A percentile compares a stretch with the other conserved stretches of the same genome.
These are phyloP conservation scores for Acrobeloides nanus DNA, from an alignment of 2,888 invertebrate genomes.

Conservation along the genomic window DNA sequence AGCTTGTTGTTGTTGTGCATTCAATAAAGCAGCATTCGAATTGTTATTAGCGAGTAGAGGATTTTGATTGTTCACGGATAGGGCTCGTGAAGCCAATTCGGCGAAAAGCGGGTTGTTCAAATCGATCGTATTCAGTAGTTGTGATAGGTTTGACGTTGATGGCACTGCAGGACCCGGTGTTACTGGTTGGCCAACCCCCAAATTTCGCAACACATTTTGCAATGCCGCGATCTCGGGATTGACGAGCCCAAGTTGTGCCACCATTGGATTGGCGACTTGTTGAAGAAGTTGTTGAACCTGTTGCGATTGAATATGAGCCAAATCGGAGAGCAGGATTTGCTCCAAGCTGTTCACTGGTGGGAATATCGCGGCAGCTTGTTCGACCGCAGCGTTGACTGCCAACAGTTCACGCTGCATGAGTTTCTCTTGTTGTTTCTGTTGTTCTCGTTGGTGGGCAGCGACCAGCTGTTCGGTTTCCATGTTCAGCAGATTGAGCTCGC, in stretches of 20 bases:
- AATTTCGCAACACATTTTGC: too few relatives aligned
- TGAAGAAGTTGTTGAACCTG: too few relatives aligned
- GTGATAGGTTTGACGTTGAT: neutral
- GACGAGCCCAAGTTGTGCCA: too few relatives aligned
- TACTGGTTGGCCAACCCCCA: too few relatives aligned
- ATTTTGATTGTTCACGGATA: neutral
- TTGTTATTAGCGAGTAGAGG: too few relatives aligned
- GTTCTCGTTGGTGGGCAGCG: slow-evolving; percentile 12
- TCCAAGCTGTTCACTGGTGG: neutral
- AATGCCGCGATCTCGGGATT: neutral
- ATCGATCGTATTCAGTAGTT: neutral
- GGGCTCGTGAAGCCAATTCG: neutral
- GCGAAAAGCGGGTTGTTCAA: neutral
- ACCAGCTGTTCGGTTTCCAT: slow-evolving; percentile 11
- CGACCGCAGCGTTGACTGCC: neutral
- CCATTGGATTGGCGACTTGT: too few relatives aligned
- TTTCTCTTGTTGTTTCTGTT: slow-evolving; percentile 9
- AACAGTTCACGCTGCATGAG: neutral
- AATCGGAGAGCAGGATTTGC: neutral
- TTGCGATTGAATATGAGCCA: neutral
- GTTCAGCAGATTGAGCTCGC: slow-evolving; percentile 10
- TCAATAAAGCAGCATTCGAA: slow-evolving; percentile 1
- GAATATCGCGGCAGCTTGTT: neutral
- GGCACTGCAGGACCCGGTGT: too few relatives aligned
- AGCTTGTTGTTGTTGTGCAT: neutral